Conservation (phyloP, 2,888 invertebrate genomes). For the Drosophila maculinotata region DNA sequence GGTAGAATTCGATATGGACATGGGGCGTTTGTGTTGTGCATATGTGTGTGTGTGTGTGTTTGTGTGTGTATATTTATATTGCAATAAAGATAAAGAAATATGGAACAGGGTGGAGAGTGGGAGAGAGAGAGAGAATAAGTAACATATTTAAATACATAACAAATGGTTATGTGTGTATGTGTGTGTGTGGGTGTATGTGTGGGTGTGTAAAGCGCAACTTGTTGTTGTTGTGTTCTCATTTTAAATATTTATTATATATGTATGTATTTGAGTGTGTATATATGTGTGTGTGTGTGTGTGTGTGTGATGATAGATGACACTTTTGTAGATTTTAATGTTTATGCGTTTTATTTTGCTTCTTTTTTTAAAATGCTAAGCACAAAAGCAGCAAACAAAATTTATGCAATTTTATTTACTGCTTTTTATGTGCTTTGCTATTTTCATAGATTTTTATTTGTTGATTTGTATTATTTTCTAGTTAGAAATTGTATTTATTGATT, state of each 20-base stretch:
- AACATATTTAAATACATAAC: conserved; percentile 50
- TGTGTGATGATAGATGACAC: conserved; percentile 64
- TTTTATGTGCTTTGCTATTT: not conserved
- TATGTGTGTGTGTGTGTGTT: conserved; percentile 24
- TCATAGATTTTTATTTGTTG: conserved; percentile 14
- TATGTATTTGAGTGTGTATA: conserved; percentile 23
- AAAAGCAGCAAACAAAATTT: conserved; percentile 28
- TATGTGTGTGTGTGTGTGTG: conserved; percentile 39
- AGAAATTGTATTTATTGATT: conserved; percentile 10
- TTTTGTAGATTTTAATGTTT: conserved; percentile 60
- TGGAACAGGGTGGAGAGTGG: conserved; percentile 38
- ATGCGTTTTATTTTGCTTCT: conserved; percentile 38
- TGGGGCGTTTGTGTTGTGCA: conserved; percentile 42
- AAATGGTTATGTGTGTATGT: conserved; percentile 31
- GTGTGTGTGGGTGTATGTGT: conserved; percentile 17
- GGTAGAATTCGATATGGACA: conserved; percentile 40
- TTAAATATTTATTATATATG: conserved; percentile 1
- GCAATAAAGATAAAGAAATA: conserved; percentile 21
- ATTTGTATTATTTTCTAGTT: conserved; percentile 3
- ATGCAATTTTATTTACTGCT: conserved; percentile 11
- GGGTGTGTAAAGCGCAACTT: conserved; percentile 53
- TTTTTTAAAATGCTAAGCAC: conserved; percentile 3
- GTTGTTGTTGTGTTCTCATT: conserved; percentile 33
- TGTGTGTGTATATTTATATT: conserved; percentile 32
- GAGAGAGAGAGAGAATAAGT: conserved; percentile 54